phyloP scores from a whole-genome alignment of 2,888 invertebrate genomes.

The Caenorhabditis becei region DNA sequence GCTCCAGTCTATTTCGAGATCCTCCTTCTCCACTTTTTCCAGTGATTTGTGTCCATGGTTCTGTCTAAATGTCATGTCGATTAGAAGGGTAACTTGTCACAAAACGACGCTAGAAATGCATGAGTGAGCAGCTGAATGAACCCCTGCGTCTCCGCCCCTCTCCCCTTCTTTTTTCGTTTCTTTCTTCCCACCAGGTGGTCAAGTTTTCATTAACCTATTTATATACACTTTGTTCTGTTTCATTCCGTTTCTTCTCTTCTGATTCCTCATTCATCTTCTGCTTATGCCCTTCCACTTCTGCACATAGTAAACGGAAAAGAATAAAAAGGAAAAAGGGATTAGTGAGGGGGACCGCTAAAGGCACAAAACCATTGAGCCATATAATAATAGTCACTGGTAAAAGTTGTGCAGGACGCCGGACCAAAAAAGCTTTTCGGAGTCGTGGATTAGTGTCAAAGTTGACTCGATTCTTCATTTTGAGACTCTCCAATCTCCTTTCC shows the following conservation, averaged over 20 bases:
- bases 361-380: constrained; percentile 61
- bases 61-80: constrained; percentile 44
- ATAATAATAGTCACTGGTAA: constrained; percentile 56
- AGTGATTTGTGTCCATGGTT: constrained; percentile 22
- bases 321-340: constrained; percentile 34
- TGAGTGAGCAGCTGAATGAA: constrained; percentile 58
- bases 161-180: constrained; percentile 11
- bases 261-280: constrained; percentile 2
- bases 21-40: constrained; percentile 14
- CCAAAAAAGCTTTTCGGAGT: constrained; percentile 28
- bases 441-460: constrained; percentile 49
- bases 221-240: constrained; percentile 5
- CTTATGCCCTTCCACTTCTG: constrained; percentile 16
- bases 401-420: constrained; percentile 24
- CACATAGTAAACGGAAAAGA: constrained; percentile 3
- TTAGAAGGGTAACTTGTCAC: constrained; percentile 59
- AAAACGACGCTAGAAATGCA: constrained; percentile 52
- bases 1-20: background rate
- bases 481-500: constrained; percentile 19
- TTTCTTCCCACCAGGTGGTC: constrained; percentile 38
- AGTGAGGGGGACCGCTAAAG: constrained; percentile 29
- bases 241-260: constrained; percentile 6
- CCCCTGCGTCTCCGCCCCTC: constrained; percentile 27
- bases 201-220: constrained; percentile 30
- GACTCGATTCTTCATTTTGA: constrained; percentile 41